These are phyloP conservation scores for Gorsachius magnificus DNA, from an alignment of 2,797 vertebrate species.

Conservation along the genomic window DNA sequence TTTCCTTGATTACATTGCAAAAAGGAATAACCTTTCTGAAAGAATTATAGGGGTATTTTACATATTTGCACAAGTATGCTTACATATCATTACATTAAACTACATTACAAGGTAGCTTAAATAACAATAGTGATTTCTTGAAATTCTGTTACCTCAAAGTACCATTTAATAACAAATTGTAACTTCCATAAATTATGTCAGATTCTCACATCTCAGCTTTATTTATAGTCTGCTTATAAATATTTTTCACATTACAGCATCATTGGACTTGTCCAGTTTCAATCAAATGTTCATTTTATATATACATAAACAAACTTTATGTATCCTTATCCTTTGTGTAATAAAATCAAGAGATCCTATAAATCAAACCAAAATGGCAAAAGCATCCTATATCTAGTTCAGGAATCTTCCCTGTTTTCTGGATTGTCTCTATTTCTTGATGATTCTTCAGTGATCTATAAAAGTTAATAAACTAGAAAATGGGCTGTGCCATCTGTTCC, in stretches of 20 bases:
- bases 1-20: neutral
- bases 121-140: neutral
- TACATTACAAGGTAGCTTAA: neutral
- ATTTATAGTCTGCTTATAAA: neutral
- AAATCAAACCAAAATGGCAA: neutral
- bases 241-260: neutral
- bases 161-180: neutral
- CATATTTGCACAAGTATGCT: neutral
- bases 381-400: neutral
- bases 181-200: neutral
- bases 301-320: neutral
- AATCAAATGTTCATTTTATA: neutral
- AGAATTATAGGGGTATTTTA: neutral
- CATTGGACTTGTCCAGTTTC: neutral
- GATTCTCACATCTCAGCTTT: neutral
- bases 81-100: no score
- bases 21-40: neutral
- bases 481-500: conserved; percentile 39
- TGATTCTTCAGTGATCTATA: conserved; percentile 20
- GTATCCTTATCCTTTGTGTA: neutral
- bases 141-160: neutral
- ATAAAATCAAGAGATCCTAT: neutral
- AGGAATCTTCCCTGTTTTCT: neutral
- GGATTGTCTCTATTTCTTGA: neutral
- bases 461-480: conserved; percentile 52